Conservation (phyloP, 2,797 vertebrate species). For the Capromys pilorides region DNA sequence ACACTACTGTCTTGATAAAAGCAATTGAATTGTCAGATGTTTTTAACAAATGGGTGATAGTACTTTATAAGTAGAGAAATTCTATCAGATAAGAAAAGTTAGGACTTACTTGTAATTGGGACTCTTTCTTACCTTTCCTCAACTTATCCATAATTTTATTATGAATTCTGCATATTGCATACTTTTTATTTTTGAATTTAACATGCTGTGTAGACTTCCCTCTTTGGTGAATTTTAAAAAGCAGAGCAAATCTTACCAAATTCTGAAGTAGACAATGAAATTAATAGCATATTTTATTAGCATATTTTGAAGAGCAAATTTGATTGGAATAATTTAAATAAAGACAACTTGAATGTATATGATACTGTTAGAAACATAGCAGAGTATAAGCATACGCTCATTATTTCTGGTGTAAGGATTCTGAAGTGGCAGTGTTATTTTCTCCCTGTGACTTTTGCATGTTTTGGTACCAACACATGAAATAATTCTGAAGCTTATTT, state of each 20-base stretch:
- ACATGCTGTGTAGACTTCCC: slow-evolving; percentile 50
- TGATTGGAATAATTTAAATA: slow-evolving; percentile 68
- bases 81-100: slow-evolving; percentile 58
- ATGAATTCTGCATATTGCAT: slow-evolving; percentile 73
- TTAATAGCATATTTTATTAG: slow-evolving; percentile 64
- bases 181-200: slow-evolving; percentile 65
- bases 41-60: slow-evolving; percentile 58
- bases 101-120: not conserved
- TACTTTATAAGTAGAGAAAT: slow-evolving; percentile 76
- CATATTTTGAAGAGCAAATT: slow-evolving; percentile 72
- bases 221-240: not conserved
- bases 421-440: not conserved
- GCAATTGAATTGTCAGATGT: slow-evolving; percentile 68
- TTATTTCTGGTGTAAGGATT: not conserved
- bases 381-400: not conserved
- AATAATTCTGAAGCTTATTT: not conserved
- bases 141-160: slow-evolving; percentile 66
- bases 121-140: slow-evolving; percentile 23
- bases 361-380: not conserved
- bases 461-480: not conserved
- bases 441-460: not conserved
- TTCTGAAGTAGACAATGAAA: not conserved
- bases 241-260: not conserved
- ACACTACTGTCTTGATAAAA: slow-evolving; percentile 68
- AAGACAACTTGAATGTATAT: not conserved